Evolutionary conservation across 2,113 vertebrate genomes (phyloP).

Genomic region (Perognathus longimembris): DNA sequence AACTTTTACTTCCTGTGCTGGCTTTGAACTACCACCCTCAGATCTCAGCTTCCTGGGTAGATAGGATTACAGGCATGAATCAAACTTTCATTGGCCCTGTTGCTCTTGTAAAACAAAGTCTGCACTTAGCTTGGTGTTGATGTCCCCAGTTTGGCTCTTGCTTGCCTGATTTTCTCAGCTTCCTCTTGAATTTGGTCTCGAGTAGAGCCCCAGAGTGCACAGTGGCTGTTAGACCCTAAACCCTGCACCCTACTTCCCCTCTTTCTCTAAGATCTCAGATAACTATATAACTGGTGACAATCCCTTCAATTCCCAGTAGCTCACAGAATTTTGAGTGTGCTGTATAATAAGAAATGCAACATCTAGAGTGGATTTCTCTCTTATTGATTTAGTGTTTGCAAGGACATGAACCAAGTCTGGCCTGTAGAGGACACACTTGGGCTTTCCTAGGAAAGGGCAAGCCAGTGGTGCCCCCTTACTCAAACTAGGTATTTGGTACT

Average conservation of each 20-base stretch:
- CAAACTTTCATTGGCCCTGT: neutral
- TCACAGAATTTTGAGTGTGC: neutral
- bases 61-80: too few species aligned
- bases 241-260: neutral
- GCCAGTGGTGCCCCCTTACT: neutral
- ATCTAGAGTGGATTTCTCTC: neutral
- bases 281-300: neutral
- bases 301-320: neutral
- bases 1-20: too few species aligned
- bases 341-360: neutral
- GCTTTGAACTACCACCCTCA: too few species aligned
- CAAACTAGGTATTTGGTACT: conserved; percentile 11
- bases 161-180: neutral
- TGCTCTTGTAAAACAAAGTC: neutral
- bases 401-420: neutral
- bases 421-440: neutral
- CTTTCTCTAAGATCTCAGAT: neutral
- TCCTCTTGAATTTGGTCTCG: conserved; percentile 7
- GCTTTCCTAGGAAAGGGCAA: neutral
- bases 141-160: neutral
- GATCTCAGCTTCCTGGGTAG: too few species aligned
- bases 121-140: neutral
- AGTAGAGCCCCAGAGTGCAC: neutral
- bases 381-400: neutral
- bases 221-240: neutral